These are phyloP conservation scores for Macrotrachela quadricornifera DNA, from an alignment of 1,140 invertebrate species.

Conservation along the genomic window DNA sequence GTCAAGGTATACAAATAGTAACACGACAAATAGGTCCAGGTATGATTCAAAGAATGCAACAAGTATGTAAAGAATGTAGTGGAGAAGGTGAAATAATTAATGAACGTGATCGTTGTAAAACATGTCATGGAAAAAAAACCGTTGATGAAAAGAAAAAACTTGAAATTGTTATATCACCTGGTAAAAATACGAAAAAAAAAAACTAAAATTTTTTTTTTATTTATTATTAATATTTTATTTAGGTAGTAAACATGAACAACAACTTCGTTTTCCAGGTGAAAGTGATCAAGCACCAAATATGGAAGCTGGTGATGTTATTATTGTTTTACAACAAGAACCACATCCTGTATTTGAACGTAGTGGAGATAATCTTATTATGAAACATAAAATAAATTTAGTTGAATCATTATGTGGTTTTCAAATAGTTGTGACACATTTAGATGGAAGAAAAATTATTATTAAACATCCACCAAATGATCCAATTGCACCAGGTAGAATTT, in stretches of 20 bases:
- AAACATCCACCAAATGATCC: slow-evolving; percentile 47
- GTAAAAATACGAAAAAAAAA: background rate
- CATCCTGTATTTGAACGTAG: slow-evolving; percentile 51
- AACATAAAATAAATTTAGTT: slow-evolving; percentile 45
- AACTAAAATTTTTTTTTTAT: background rate
- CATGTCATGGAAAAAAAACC: slow-evolving; percentile 7
- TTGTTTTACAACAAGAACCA: slow-evolving; percentile 73
- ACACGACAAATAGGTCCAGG: slow-evolving; percentile 69
- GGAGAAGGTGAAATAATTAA: slow-evolving; percentile 7
- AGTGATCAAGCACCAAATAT: slow-evolving; percentile 65
- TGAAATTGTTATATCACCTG: background rate
- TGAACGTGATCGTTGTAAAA: slow-evolving; percentile 8
- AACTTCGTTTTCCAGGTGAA: slow-evolving; percentile 67
- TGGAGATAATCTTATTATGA: slow-evolving; percentile 58
- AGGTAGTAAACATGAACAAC: slow-evolving; percentile 68
- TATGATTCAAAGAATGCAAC: slow-evolving; percentile 76
- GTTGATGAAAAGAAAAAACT: slow-evolving; percentile 3
- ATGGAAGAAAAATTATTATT: slow-evolving; percentile 60
- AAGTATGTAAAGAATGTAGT: slow-evolving; percentile 51
- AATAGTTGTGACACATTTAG: slow-evolving; percentile 65
- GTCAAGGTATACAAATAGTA: slow-evolving; percentile 58
- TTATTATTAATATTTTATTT: background rate
- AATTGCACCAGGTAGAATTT: background rate
- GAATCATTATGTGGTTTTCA: slow-evolving; percentile 82
- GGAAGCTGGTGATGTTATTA: slow-evolving; percentile 62